Evolutionary conservation across 1,140 invertebrate genomes (phyloP).

Genomic region (Neotoxoptera formosana): DNA sequence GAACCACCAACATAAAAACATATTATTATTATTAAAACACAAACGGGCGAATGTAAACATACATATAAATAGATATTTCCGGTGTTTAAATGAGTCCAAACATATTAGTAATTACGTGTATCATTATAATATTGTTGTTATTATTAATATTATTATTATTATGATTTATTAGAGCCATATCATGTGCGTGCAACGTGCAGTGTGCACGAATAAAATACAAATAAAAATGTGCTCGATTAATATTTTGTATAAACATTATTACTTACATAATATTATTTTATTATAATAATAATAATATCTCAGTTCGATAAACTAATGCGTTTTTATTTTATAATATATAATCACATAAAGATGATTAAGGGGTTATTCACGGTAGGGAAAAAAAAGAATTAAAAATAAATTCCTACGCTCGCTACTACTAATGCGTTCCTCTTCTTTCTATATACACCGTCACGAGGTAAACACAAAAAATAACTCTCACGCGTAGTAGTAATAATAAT

Average conservation of each 20-base stretch:
- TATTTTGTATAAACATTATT: not conserved
- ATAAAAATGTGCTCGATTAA: not conserved
- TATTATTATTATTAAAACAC: not conserved
- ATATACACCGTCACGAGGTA: not conserved
- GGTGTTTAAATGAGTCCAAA: not conserved
- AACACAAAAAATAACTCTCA: slow-evolving; percentile 4
- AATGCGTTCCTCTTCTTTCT: not conserved
- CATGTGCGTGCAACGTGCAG: not conserved
- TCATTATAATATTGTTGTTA: not conserved
- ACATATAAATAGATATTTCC: slow-evolving; percentile 6
- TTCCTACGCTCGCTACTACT: not conserved
- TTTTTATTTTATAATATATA: slow-evolving; percentile 21
- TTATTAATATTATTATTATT: not conserved
- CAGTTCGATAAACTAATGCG: not conserved
- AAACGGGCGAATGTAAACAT: not conserved
- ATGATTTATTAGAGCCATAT: not conserved
- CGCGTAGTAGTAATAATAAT: not conserved
- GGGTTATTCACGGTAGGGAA: not conserved
- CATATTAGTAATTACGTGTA: not conserved
- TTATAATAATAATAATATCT: not conserved
- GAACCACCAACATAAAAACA: not conserved
- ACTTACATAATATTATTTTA: not conserved
- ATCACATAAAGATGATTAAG: not conserved
- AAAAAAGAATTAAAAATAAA: slow-evolving; percentile 26
- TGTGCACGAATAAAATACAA: not conserved